Evolutionary conservation across 2,797 vertebrate genomes (phyloP).

Genomic region (Halcyon leucocephala): DNA sequence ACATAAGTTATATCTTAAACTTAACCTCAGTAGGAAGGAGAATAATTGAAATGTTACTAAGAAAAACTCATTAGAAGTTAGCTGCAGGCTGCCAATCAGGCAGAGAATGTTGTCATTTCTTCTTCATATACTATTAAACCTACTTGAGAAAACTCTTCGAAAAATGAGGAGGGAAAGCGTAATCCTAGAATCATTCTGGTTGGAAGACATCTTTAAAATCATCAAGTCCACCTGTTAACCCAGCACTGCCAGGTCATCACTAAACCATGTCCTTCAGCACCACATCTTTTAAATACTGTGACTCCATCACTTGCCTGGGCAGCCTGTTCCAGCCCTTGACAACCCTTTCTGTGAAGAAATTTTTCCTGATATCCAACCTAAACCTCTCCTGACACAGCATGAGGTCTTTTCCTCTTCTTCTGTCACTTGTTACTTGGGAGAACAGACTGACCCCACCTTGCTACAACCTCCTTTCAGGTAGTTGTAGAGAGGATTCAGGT

Average conservation of each 20-base stretch:
- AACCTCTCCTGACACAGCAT: not conserved
- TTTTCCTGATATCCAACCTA: not conserved
- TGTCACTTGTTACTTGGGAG: not conserved
- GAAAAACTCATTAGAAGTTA: conserved; percentile 11
- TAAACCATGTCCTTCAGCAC: not conserved
- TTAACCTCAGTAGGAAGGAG: not conserved
- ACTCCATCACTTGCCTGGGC: not conserved
- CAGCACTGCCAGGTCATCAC: not conserved
- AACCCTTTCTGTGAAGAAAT: not conserved
- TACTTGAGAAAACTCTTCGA: conserved; percentile 2
- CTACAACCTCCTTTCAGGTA: not conserved
- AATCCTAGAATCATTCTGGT: not conserved
- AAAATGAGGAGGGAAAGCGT: not conserved
- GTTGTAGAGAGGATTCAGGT: not conserved
- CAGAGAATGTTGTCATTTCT: not conserved
- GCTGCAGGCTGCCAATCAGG: not conserved
- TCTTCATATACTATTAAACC: not conserved
- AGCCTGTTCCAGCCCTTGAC: not conserved
- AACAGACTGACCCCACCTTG: not conserved
- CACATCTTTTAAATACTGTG: not conserved
- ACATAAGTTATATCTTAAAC: not conserved
- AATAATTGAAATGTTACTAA: not conserved
- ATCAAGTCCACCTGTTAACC: not conserved
- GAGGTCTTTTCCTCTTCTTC: not conserved
- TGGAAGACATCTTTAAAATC: not conserved